phyloP scores from a whole-genome alignment of 2,113 vertebrate genomes.

The Sinosuthora webbiana region DNA sequence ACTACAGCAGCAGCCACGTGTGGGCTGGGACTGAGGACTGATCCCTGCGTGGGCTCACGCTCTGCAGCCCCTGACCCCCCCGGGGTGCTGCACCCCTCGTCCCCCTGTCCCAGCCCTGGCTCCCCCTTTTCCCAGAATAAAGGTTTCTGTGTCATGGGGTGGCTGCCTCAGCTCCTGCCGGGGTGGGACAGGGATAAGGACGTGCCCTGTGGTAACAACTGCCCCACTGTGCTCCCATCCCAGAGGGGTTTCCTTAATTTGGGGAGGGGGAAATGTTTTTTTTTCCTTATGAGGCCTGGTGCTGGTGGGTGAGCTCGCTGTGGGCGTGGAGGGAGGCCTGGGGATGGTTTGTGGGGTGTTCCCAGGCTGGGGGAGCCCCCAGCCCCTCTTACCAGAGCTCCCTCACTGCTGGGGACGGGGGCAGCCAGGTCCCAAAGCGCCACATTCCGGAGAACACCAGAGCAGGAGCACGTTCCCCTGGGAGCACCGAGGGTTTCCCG shows the following conservation, averaged over 20 bases:
- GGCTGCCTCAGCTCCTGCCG: background rate
- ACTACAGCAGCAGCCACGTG: background rate
- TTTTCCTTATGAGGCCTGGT: background rate
- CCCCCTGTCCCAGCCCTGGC: background rate
- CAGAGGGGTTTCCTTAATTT: background rate
- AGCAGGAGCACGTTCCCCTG: fast-evolving
- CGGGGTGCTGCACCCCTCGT: fast-evolving
- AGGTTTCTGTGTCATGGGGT: background rate
- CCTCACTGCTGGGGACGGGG: background rate
- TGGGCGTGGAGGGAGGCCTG: fast-evolving
- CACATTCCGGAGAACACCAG: fast-evolving
- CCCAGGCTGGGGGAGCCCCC: too few species aligned
- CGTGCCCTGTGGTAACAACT: fast-evolving
- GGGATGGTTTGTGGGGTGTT: background rate
- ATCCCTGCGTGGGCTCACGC: background rate
- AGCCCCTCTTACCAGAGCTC: fast-evolving
- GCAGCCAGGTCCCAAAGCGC: fast-evolving
- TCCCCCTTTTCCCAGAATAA: constrained; percentile 4
- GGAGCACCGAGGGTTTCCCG: background rate
- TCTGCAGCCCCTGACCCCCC: fast-evolving
- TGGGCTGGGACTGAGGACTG: background rate
- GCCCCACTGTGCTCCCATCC: background rate
- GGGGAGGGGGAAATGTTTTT: background rate
- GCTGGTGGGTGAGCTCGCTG: fast-evolving
- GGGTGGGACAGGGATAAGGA: background rate